Base-by-base conservation (phyloP, 64 coral and sea anemone genomes). In the Astreopora myriophthalma region DNA sequence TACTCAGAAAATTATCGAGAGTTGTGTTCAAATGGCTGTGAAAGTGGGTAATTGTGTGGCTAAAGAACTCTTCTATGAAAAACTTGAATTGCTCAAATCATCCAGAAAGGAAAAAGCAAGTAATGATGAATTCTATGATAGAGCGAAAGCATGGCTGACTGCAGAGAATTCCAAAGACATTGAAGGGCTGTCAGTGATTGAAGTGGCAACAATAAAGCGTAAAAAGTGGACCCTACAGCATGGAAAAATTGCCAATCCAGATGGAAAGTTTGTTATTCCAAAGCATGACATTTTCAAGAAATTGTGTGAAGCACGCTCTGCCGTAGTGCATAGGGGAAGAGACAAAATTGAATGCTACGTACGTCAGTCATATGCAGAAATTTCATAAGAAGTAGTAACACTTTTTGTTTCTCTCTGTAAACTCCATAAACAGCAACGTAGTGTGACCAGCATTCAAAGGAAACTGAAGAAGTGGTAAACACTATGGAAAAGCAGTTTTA, bases 61-160 rank as follows among this genome's bases (percentile, higher is more conserved):
- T 75, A 12, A 75, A 75, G 73, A 75, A 36, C 6, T 75, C 14
- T 75, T 75, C 26, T 75, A 36, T 22, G 34, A 14, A 75, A 32
- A 75, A 35, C 73, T 75, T 14, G 4, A 36, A 20, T 36, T 13
- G 20, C 31, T 75, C 3, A 75, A 75, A 36, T 24, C 73, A 26
- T 75, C 73, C 19, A 75, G 12, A 75, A 75, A 75, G 40, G 73
- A 30, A 75, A 36, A 48, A 39, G 22, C 27, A 3, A 73, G 73
- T 27, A 75, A 75, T 27, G 73, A 75, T 75, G 73, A 5, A 36
- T 75, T 75, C n/a, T 75, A 36, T 32, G 73, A 75, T 75, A 8
- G 14, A 36, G 73, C 73, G 29, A 75, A 75, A 48, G 73, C 73
- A 22, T 75, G 73, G 29, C 40, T 38, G 3, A 75, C 20, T 30